Conservation (phyloP, 2,888 invertebrate species). For the Dendrolimus pini region DNA sequence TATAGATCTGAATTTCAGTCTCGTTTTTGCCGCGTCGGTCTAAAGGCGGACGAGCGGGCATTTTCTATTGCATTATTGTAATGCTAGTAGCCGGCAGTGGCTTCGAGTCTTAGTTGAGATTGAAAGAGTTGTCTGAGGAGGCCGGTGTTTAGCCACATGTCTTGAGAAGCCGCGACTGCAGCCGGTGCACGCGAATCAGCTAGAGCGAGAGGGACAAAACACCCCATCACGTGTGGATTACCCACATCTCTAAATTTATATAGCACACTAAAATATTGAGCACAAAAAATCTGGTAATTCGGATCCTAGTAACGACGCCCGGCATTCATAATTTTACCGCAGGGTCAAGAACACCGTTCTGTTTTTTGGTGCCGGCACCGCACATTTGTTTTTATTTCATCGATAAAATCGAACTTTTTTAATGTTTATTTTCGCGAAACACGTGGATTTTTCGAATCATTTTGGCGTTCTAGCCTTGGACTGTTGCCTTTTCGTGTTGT, state of each 20-base stretch:
- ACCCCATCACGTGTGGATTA: slow-evolving; percentile 62
- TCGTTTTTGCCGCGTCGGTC: slow-evolving; percentile 76
- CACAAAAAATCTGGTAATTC: slow-evolving; percentile 72
- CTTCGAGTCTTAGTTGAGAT: slow-evolving; percentile 35
- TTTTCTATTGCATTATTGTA: slow-evolving; percentile 68
- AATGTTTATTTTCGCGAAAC: slow-evolving; percentile 66
- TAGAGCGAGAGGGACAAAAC: slow-evolving; percentile 56
- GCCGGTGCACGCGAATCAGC: slow-evolving; percentile 58
- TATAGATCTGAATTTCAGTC: slow-evolving; percentile 78
- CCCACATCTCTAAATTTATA: slow-evolving; percentile 57
- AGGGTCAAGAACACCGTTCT: slow-evolving; percentile 70
- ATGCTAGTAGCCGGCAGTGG: slow-evolving; percentile 51
- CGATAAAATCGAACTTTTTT: slow-evolving; percentile 39
- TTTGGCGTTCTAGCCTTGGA: slow-evolving; percentile 63
- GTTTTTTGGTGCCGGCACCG: slow-evolving; percentile 42
- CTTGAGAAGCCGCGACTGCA: slow-evolving; percentile 46
- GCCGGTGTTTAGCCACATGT: slow-evolving; percentile 44
- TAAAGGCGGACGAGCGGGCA: slow-evolving; percentile 70
- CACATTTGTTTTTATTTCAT: slow-evolving; percentile 23
- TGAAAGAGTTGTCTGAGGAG: slow-evolving; percentile 33
- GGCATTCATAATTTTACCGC: slow-evolving; percentile 73
- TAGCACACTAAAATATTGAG: slow-evolving; percentile 72
- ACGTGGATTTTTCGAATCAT: slow-evolving; percentile 67
- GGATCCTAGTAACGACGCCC: slow-evolving; percentile 70
- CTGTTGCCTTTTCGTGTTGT: slow-evolving; percentile 75